These are phyloP conservation scores for Enoplosus armatus DNA, from an alignment of 2,797 vertebrate species.

Conservation along the genomic window DNA sequence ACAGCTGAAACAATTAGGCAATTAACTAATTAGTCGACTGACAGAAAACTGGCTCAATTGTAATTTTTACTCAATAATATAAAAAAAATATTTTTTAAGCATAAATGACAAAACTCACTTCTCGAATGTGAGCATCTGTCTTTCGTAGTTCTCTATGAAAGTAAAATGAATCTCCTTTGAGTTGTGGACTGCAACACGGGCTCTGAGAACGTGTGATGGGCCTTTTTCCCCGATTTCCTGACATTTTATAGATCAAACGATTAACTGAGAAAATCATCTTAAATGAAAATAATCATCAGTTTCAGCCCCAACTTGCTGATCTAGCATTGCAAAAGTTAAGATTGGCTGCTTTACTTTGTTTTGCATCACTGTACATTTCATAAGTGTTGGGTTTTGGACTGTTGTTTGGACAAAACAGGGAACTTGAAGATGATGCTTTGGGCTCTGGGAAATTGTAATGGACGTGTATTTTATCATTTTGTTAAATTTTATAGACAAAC, in stretches of 20 bases:
- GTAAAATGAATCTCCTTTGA: neutral
- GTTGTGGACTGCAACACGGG: accelerated
- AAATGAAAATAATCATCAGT: neutral
- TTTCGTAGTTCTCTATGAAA: neutral
- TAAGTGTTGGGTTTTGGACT: neutral
- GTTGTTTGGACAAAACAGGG: neutral
- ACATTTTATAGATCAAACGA: neutral
- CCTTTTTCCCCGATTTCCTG: neutral
- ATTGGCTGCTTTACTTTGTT: neutral
- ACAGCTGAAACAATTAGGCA: neutral
- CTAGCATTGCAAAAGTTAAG: neutral
- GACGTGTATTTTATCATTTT: neutral
- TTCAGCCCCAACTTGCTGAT: neutral
- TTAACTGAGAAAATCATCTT: neutral
- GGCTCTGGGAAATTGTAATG: neutral
- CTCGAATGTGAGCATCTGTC: neutral
- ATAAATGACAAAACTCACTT: neutral
- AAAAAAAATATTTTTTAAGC: neutral
- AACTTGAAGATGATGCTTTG: neutral
- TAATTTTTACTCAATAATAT: neutral
- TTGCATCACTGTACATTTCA: neutral
- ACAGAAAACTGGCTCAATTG: neutral
- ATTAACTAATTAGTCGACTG: neutral
- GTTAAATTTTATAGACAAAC: neutral
- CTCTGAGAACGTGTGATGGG: accelerated